phyloP scores from a whole-genome alignment of 2,797 vertebrate species.

The Eulemur rubriventer region DNA sequence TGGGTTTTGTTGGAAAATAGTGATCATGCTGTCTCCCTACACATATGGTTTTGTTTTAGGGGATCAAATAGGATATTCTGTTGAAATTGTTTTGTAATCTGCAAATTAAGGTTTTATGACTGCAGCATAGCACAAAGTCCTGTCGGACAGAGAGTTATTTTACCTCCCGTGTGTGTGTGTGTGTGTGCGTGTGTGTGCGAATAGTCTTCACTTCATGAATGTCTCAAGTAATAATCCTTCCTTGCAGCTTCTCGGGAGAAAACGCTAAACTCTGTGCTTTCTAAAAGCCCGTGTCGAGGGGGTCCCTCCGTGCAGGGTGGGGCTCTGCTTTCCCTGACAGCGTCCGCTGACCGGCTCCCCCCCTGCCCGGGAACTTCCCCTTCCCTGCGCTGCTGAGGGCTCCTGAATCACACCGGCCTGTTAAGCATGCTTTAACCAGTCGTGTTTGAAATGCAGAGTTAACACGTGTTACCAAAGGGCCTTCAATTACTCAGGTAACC shows the following conservation, averaged over 20 bases:
- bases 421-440: too few species aligned
- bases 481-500: conserved; percentile 4
- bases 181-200: fast-evolving
- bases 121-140: fast-evolving
- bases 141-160: fast-evolving
- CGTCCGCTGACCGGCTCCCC: fast-evolving
- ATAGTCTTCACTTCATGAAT: fast-evolving
- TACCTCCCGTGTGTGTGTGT: fast-evolving
- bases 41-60: fast-evolving
- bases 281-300: fast-evolving
- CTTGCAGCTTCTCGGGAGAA: fast-evolving
- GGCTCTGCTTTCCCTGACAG: fast-evolving
- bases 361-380: fast-evolving
- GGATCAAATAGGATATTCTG: fast-evolving
- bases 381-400: not conserved
- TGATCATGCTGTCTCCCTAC: fast-evolving
- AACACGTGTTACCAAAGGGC: not conserved
- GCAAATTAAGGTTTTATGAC: fast-evolving
- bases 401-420: not conserved
- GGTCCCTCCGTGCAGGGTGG: fast-evolving
- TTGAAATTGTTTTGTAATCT: not conserved
- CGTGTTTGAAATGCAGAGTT: not conserved
- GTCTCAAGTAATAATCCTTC: fast-evolving
- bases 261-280: fast-evolving
- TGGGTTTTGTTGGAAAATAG: not conserved